Percentiles rank a stretch among this genome's conserved stretches.
These are phyloP conservation scores for Smutsia temminckii DNA, from an alignment of 2,797 vertebrate genomes.

Conservation along the genomic window DNA sequence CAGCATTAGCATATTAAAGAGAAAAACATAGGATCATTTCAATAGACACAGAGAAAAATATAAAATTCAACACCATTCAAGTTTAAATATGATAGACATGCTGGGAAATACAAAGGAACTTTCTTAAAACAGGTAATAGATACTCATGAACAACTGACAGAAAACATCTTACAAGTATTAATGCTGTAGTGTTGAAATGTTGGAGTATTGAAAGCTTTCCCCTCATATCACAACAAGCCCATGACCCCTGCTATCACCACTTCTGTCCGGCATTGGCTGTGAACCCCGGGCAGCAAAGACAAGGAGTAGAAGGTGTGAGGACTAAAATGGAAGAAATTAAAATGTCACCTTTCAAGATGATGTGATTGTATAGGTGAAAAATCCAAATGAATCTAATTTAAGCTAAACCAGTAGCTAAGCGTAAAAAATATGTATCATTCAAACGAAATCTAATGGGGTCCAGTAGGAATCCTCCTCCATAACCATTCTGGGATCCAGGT, in stretches of 20 bases:
- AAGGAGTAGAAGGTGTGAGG: no score
- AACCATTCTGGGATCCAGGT: fast-evolving
- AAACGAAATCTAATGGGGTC: neutral
- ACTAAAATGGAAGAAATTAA: neutral
- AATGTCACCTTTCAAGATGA: neutral
- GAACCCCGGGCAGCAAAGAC: neutral
- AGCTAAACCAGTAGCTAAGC: neutral
- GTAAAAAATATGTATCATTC: neutral
- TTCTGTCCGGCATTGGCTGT: fast-evolving
- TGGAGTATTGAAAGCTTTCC: neutral
- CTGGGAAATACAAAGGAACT: neutral
- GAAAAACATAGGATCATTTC: neutral
- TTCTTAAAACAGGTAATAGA: neutral
- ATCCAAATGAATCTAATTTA: neutral
- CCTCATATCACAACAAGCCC: neutral
- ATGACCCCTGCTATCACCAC: neutral
- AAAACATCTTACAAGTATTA: neutral
- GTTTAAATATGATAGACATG: neutral
- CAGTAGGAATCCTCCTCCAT: neutral
- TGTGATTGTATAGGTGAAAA: neutral
- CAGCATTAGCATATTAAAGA: neutral
- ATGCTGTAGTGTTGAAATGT: neutral
- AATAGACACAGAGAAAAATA: neutral
- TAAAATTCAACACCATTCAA: neutral
- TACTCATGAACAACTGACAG: neutral